phyloP scores from a whole-genome alignment of 2,888 invertebrate species.

The Neria commutata region DNA sequence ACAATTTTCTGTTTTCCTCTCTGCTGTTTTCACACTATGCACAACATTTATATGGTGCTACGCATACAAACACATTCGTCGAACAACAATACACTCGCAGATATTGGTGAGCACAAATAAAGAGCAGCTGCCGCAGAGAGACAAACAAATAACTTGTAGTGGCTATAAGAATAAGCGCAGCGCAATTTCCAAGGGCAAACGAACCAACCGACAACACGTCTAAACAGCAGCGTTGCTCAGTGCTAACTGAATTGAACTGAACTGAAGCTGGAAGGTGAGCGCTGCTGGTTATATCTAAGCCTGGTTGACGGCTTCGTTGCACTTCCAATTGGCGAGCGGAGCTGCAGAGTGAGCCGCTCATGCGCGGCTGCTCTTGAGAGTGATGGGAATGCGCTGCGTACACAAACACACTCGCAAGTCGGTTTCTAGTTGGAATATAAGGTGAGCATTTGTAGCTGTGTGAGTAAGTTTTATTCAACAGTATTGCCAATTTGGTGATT shows the following conservation, averaged over 20 bases:
- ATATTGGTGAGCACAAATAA: background rate
- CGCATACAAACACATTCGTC: constrained; percentile 7
- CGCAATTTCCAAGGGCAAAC: background rate
- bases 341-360: no score
- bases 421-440: background rate
- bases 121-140: background rate
- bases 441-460: no score
- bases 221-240: constrained; percentile 37
- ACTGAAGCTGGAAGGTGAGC: constrained; percentile 42
- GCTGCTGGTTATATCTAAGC: no score
- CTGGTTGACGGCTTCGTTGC: constrained; percentile 13
- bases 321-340: constrained; percentile 39
- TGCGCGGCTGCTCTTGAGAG: no score
- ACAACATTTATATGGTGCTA: constrained; percentile 27
- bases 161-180: background rate
- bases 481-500: no score
- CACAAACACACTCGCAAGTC: background rate
- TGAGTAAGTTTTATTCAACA: no score
- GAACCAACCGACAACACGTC: constrained; percentile 43
- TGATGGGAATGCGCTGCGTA: background rate
- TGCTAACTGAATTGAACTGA: no score
- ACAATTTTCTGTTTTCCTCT: constrained; percentile 32
- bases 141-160: background rate
- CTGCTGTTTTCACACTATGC: constrained; percentile 34
- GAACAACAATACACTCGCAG: background rate